Percentiles rank a stretch among this genome's conserved stretches.
These are phyloP conservation scores for Lasius platythorax DNA, from an alignment of 2,888 invertebrate species.

Conservation along the genomic window DNA sequence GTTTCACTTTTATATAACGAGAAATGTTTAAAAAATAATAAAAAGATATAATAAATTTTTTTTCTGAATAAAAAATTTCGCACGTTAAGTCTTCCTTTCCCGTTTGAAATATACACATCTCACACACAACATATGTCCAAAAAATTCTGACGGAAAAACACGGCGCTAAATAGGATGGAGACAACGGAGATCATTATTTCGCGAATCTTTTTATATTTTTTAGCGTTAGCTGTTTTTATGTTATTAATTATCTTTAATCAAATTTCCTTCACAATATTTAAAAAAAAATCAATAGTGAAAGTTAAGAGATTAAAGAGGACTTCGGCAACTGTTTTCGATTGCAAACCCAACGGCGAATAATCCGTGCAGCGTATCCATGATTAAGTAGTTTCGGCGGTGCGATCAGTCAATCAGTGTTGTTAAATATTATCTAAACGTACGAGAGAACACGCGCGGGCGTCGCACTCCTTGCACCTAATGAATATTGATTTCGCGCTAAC, in stretches of 20 bases:
- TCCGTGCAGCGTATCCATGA: neutral
- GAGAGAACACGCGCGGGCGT: conserved; percentile 20
- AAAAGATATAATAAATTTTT: conserved; percentile 26
- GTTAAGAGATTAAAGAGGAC: neutral
- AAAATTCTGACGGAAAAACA: neutral
- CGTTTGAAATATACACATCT: neutral
- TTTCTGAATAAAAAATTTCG: conserved; percentile 17
- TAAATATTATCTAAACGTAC: conserved; percentile 64
- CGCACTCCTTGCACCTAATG: conserved; percentile 63
- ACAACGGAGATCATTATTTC: neutral
- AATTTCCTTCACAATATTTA: neutral
- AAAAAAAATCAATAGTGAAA: neutral
- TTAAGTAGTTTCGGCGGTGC: conserved; percentile 22
- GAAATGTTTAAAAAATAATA: neutral
- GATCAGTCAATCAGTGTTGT: conserved; percentile 70
- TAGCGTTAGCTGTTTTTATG: neutral
- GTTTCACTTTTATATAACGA: conserved; percentile 4
- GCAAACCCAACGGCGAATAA: conserved; percentile 4
- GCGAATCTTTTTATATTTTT: neutral
- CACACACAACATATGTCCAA: neutral
- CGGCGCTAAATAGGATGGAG: neutral
- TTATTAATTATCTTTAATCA: neutral
- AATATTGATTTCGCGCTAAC: conserved; percentile 71
- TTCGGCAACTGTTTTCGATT: conserved; percentile 18
- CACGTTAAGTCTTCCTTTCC: conserved; percentile 1